These are phyloP conservation scores for Deroplatys truncata DNA, from an alignment of 2,888 invertebrate species.

Conservation along the genomic window DNA sequence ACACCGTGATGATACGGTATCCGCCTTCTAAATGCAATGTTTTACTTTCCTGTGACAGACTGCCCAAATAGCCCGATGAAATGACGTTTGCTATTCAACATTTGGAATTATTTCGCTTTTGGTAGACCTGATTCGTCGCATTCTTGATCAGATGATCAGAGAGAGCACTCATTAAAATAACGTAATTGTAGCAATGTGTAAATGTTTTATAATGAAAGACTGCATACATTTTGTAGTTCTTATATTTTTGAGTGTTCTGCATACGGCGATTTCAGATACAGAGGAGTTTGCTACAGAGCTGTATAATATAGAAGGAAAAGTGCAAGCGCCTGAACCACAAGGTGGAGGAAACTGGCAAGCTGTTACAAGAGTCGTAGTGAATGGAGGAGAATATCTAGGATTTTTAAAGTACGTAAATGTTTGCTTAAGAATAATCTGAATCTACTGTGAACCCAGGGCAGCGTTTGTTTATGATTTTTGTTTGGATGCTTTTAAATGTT, in stretches of 20 bases:
- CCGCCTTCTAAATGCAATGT: not conserved
- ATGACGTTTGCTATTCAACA: not conserved
- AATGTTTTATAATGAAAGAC: not conserved
- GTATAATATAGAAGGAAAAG: slow-evolving; percentile 76
- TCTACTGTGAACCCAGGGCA: not conserved
- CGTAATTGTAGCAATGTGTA: not conserved
- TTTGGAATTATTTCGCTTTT: not conserved
- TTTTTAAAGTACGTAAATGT: slow-evolving; percentile 58
- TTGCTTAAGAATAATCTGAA: not conserved
- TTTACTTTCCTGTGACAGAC: not conserved
- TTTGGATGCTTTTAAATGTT: not conserved
- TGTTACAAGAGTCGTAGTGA: slow-evolving; percentile 74
- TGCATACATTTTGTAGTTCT: not conserved
- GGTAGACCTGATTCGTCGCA: not conserved
- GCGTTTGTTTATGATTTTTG: not conserved
- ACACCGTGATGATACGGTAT: not conserved
- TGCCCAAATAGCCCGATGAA: not conserved
- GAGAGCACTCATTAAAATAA: not conserved
- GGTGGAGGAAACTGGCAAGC: slow-evolving; percentile 64
- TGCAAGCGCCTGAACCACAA: slow-evolving; percentile 63
- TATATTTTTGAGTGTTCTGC: not conserved
- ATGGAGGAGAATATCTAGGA: slow-evolving; percentile 84
- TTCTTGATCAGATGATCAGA: not conserved
- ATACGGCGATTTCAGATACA: slow-evolving; percentile 35
- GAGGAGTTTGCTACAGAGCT: slow-evolving; percentile 52